Percentiles rank a stretch among this genome's conserved stretches.
Conservation (phyloP, 2,888 invertebrate genomes). For the Poecilobothrus nobilitatus region DNA sequence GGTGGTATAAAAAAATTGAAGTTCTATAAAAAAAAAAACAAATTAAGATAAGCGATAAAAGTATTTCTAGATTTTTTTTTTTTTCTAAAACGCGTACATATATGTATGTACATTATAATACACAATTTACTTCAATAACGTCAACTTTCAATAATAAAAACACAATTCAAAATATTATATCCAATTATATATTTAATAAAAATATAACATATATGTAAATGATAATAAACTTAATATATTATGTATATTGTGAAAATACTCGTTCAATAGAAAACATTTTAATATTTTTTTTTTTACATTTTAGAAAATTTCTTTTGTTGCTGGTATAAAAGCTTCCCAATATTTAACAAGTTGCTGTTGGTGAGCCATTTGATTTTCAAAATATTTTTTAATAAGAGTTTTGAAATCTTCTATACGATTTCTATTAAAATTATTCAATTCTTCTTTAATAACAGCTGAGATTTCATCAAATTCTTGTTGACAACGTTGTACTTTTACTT, state of each 20-base stretch:
- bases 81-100: too few relatives aligned
- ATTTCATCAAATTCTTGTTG: constrained; percentile 95
- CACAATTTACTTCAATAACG: too few relatives aligned
- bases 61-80: too few relatives aligned
- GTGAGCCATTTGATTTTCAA: constrained; percentile 88
- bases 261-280: not conserved
- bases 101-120: too few relatives aligned
- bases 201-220: not conserved
- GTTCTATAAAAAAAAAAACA: too few relatives aligned
- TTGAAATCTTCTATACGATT: constrained; percentile 85
- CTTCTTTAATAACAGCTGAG: constrained; percentile 86
- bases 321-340: constrained; percentile 91
- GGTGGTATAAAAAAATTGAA: too few relatives aligned
- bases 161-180: not conserved
- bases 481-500: constrained; percentile 90
- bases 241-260: not conserved
- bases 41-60: too few relatives aligned
- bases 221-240: not conserved
- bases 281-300: constrained; percentile 9
- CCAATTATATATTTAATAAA: not conserved
- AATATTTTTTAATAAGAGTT: constrained; percentile 76
- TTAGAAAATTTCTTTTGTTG: constrained; percentile 88
- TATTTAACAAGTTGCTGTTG: constrained; percentile 63
- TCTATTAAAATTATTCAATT: constrained; percentile 86
- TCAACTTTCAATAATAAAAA: too few relatives aligned